These are phyloP conservation scores for Trisateles emortualis DNA, from an alignment of 2,888 invertebrate species.

Conservation along the genomic window DNA sequence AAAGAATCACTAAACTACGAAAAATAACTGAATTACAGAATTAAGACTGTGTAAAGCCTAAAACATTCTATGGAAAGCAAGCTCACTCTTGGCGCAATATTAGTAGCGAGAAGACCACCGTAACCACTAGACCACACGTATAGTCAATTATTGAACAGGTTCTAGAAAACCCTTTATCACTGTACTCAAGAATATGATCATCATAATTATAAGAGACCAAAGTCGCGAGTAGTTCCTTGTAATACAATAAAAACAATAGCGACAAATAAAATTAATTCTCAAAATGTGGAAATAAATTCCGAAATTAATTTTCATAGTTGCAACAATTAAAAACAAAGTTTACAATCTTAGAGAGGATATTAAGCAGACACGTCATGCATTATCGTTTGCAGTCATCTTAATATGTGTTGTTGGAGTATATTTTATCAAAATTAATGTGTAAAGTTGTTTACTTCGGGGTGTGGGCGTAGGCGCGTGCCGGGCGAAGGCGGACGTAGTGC, in stretches of 20 bases:
- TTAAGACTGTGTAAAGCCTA: no score
- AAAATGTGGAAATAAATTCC: slow-evolving; percentile 5
- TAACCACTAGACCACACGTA: no score
- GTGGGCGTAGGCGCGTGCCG: slow-evolving; percentile 51
- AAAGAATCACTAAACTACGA: no score
- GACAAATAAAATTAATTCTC: slow-evolving; percentile 3
- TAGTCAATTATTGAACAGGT: no score
- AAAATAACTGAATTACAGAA: no score
- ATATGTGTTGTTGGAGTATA: slow-evolving; percentile 31
- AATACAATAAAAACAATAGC: not conserved
- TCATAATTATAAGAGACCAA: no score
- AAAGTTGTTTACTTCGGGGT: slow-evolving; percentile 22
- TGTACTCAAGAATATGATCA: no score
- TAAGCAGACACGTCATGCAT: slow-evolving; percentile 29
- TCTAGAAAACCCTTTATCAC: no score
- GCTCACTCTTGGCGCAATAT: no score
- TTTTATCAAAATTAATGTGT: slow-evolving; percentile 35
- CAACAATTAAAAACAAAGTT: slow-evolving; percentile 24
- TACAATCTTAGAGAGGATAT: slow-evolving; percentile 18
- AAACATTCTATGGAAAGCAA: no score
- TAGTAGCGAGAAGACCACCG: no score
- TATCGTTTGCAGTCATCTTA: slow-evolving; percentile 33
- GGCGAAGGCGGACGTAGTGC: slow-evolving; percentile 22
- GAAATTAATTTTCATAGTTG: slow-evolving; percentile 16
- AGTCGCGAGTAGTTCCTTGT: no score